These are phyloP conservation scores for Drosophila grimshawi DNA, from an alignment of 1,140 invertebrate genomes.

Conservation along the genomic window DNA sequence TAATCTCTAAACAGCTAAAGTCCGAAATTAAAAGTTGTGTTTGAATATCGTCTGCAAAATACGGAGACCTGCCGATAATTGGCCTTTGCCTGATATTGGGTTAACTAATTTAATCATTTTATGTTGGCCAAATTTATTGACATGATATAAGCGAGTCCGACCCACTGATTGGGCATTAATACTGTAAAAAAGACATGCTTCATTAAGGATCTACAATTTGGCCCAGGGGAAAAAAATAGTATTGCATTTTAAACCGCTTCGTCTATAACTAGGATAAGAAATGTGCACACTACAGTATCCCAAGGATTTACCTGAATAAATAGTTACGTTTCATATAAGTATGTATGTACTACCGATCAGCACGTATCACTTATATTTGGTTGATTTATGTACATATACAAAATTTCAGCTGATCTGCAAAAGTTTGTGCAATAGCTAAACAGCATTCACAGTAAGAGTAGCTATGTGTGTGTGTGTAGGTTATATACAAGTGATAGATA, in stretches of 20 bases:
- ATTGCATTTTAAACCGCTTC: neutral
- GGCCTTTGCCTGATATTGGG: neutral
- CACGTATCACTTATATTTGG: conserved; percentile 44
- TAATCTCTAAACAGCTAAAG: neutral
- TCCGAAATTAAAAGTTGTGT: conserved; percentile 12
- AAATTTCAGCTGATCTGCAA: conserved; percentile 27
- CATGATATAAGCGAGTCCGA: conserved; percentile 5
- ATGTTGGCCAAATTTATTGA: neutral
- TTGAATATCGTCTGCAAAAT: neutral
- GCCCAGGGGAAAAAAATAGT: neutral
- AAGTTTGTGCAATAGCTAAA: conserved; percentile 27
- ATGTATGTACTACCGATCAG: conserved; percentile 16
- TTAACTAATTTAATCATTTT: neutral
- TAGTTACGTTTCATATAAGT: conserved; percentile 15
- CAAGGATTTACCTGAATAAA: conserved; percentile 27
- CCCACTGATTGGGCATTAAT: conserved; percentile 16
- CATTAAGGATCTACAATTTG: neutral
- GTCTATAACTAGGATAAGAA: conserved; percentile 13
- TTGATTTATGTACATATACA: conserved; percentile 29
- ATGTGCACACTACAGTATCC: conserved; percentile 31
- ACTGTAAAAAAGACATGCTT: conserved; percentile 26
- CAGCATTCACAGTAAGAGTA: neutral
- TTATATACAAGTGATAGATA: conserved; percentile 27
- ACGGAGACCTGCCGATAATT: neutral
- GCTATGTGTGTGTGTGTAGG: conserved; percentile 8